A percentile compares a stretch with the other conserved stretches of the same genome.
phyloP scores from a whole-genome alignment of 2,113 vertebrate genomes.

The Pteruthius melanotis region DNA sequence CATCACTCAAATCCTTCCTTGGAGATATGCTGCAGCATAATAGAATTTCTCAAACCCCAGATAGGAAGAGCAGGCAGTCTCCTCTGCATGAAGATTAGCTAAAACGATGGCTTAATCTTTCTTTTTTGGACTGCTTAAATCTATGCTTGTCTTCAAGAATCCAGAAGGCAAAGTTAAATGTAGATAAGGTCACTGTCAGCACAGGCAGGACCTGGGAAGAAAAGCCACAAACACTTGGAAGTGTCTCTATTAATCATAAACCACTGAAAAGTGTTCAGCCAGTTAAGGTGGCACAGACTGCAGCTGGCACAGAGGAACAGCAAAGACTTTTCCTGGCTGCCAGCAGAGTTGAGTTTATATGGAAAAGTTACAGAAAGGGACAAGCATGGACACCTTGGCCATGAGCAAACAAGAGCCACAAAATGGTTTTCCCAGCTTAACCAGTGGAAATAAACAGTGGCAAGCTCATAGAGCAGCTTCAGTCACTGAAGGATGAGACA shows the following conservation, averaged over 20 bases:
- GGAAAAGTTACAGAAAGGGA: background rate
- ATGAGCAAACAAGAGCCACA: background rate
- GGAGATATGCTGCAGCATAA: background rate
- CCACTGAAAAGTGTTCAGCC: background rate
- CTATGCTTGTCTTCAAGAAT: background rate
- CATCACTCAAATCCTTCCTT: background rate
- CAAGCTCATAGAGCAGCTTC: background rate
- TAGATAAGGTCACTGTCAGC: background rate
- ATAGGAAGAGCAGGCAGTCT: background rate
- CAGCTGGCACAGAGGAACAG: background rate
- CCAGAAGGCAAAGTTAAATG: background rate
- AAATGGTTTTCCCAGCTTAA: background rate
- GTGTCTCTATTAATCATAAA: background rate
- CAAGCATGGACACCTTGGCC: background rate
- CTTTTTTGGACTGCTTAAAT: background rate
- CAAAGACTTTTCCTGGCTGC: background rate
- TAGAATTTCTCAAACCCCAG: background rate
- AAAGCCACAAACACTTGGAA: background rate
- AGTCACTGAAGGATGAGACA: background rate
- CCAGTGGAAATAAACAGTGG: background rate
- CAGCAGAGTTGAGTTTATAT: background rate
- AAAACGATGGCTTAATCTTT: background rate
- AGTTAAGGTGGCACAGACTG: background rate
- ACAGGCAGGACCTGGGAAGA: background rate
- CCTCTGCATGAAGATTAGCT: constrained; percentile 5